These are phyloP conservation scores for Metridium senile DNA, from an alignment of 92 coral and sea anemone genomes.

Conservation along the genomic window DNA sequence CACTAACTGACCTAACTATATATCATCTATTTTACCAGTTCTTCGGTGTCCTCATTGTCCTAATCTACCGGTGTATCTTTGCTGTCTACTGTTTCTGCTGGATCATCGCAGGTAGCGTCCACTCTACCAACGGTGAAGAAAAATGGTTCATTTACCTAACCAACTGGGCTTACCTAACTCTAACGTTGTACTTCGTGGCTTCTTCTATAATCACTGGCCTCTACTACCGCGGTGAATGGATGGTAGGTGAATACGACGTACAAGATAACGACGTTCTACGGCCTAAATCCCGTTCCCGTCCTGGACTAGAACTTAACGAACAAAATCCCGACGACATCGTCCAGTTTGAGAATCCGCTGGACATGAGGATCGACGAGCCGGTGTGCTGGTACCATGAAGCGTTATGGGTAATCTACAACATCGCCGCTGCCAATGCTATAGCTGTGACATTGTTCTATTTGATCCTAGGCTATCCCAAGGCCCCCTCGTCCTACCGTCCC, in stretches of 20 bases:
- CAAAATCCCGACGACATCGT: conserved; percentile 40
- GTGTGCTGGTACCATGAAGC: conserved; percentile 67
- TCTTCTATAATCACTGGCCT: conserved; percentile 61
- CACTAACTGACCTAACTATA: neutral
- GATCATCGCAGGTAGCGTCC: conserved; percentile 57
- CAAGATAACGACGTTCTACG: conserved; percentile 58
- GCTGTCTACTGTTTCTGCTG: conserved; percentile 58
- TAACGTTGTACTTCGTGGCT: conserved; percentile 60
- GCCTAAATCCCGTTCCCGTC: conserved; percentile 49
- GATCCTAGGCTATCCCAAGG: conserved; percentile 29
- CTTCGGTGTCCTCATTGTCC: conserved; percentile 50
- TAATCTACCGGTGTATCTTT: conserved; percentile 50
- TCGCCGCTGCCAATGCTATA: conserved; percentile 70
- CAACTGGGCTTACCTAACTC: conserved; percentile 68
- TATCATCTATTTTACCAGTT: conserved; percentile 51
- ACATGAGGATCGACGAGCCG: conserved; percentile 64
- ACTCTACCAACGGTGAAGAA: conserved; percentile 58
- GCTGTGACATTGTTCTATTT: conserved; percentile 46
- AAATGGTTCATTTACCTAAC: conserved; percentile 83
- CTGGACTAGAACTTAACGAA: conserved; percentile 25
- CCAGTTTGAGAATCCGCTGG: conserved; percentile 62
- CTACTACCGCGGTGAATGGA: conserved; percentile 72
- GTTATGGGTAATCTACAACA: conserved; percentile 75
- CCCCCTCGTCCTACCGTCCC: conserved; percentile 5
- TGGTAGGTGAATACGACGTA: conserved; percentile 84